Evolutionary conservation across 2,113 vertebrate species (phyloP).

Genomic region (Parotia lawesii): DNA sequence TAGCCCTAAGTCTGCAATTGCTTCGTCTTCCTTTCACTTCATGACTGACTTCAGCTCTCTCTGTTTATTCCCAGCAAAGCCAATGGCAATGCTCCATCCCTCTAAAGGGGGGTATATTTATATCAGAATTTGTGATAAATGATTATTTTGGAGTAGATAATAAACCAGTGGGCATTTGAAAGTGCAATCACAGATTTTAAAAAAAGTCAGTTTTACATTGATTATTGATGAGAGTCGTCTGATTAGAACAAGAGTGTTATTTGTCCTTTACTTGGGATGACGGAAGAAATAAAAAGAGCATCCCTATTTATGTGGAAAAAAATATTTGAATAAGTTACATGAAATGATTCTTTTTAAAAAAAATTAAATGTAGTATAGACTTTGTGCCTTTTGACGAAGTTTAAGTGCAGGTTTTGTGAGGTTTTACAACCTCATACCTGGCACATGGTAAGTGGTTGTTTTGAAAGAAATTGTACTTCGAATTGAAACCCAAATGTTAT

Average conservation of each 20-base stretch:
- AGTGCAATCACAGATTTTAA: neutral
- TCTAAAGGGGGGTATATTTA: neutral
- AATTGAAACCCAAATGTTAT: neutral
- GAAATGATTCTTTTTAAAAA: neutral
- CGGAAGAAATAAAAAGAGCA: neutral
- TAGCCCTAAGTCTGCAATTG: neutral
- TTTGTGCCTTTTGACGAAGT: neutral
- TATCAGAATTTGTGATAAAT: neutral
- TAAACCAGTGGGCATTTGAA: neutral
- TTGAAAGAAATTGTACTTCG: neutral
- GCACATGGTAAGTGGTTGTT: neutral
- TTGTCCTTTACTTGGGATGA: neutral
- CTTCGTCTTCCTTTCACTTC: neutral
- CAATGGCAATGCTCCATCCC: neutral
- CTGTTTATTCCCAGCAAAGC: neutral
- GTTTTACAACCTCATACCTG: neutral
- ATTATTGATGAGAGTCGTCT: neutral
- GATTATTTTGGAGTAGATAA: neutral
- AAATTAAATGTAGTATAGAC: neutral
- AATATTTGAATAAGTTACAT: neutral
- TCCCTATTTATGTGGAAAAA: neutral
- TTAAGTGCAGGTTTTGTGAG: neutral
- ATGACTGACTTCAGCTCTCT: neutral
- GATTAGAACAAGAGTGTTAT: neutral
- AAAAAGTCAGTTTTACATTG: neutral